Base-by-base conservation (phyloP, 2,888 invertebrate species). In the Thera obeliscata region DNA sequence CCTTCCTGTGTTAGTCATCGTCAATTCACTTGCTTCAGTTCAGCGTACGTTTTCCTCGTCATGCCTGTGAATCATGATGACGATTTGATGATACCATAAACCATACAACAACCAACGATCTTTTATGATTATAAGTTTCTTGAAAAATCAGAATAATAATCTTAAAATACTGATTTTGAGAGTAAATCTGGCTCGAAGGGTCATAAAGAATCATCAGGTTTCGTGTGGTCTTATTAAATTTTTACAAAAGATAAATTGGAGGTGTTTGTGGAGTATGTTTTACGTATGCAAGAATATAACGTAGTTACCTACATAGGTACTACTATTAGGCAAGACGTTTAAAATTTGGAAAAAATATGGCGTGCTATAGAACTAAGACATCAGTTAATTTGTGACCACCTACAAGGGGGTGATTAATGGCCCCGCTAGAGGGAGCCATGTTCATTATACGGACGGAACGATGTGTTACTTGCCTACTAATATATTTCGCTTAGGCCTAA, bases 361-460 rank as follows among this genome's bases (percentile, higher is more conserved):
- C 41, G 41, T 41, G 41, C 41, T 41, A 5, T 41, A 41, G 41
- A 41, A 7, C 41, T 4, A 38, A 7, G 7, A 3, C 6, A 5
- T 41, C 5, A 1, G 5, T 4, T 5, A 41, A 41, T 41, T 41
- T 41, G 7, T 7, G 6, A 41, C 41, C 2, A 41, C 41, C 41
- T 41, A 41, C 7, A 41, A 86, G 85, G 87, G 89, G 85, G 78
- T 93, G 93, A 93, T 91, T 90, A 85, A 93, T 91, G 89, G 84
- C 83, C 82, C 82, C 81, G 86, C 83, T 84, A 85, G 85, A 90
- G 91, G 91, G 91, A 92, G 90, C 91, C 92, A 91, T 93, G 93
- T 93, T 93, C 92, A 93, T 93, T 93, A 93, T 92, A 89, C 85
- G 84, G 83, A 79, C 81, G 87, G 84, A 91, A 93, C 91, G 92